phyloP scores from a whole-genome alignment of 1,140 invertebrate genomes.

The Neodiprion fabricii region DNA sequence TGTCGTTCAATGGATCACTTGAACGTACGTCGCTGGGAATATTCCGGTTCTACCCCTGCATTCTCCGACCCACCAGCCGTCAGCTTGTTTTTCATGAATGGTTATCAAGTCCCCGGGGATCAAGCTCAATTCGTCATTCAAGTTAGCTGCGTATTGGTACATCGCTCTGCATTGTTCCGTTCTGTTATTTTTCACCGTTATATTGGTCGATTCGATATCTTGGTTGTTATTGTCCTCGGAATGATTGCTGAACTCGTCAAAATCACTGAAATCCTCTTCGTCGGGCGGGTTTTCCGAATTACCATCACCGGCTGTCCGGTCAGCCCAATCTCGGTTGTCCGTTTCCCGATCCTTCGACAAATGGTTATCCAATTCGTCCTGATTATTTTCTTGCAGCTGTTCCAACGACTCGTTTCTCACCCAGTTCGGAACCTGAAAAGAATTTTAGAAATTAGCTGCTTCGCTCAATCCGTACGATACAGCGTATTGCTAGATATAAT shows the following conservation, averaged over 20 bases:
- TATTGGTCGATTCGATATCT: slow-evolving; percentile 44
- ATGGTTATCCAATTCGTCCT: slow-evolving; percentile 47
- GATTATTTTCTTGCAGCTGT: slow-evolving; percentile 65
- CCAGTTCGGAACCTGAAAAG: slow-evolving; percentile 78
- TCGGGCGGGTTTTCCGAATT: slow-evolving; percentile 68
- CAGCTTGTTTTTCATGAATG: slow-evolving; percentile 89
- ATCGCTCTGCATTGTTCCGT: slow-evolving; percentile 80
- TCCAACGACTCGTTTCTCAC: slow-evolving; percentile 69
- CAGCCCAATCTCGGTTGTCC: slow-evolving; percentile 67
- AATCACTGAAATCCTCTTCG: slow-evolving; percentile 60
- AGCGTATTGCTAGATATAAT: not conserved
- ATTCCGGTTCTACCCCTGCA: slow-evolving; percentile 85
- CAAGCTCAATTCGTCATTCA: slow-evolving; percentile 87
- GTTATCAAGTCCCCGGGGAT: slow-evolving; percentile 86
- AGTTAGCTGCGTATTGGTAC: slow-evolving; percentile 87
- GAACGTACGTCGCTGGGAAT: slow-evolving; percentile 92
- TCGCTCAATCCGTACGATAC: not conserved
- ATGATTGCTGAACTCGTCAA: slow-evolving; percentile 63
- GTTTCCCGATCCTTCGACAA: slow-evolving; percentile 52
- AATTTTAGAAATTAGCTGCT: not conserved
- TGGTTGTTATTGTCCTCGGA: slow-evolving; percentile 59
- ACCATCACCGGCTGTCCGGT: slow-evolving; percentile 82
- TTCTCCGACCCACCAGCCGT: slow-evolving; percentile 95
- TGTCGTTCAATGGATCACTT: slow-evolving; percentile 58
- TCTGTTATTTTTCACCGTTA: slow-evolving; percentile 50